Base-by-base conservation (phyloP, 1,140 invertebrate genomes). In the Phenacoccus solenopsis region DNA sequence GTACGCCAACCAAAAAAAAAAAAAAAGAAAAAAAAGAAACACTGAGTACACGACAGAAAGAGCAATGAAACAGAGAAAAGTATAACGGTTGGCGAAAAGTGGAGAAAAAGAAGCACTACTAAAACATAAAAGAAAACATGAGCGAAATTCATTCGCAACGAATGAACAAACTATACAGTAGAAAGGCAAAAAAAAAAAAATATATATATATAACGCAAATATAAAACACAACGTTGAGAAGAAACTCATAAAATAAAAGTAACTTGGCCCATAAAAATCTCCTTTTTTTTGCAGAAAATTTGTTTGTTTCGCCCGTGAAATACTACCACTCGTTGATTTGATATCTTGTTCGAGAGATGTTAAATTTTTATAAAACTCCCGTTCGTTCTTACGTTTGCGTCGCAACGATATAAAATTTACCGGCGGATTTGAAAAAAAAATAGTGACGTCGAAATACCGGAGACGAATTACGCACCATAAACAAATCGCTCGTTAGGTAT, bases 221-320 rank as follows among this genome's bases (percentile, higher is more conserved):
- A 49, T 49, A 49, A 49, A 49, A 49, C 38, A 49, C 38, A 49
- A 49, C 20, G 38, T 49, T 49, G 20, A 49, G 38, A n/a, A 49
- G 38, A 49, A 49, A 49, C 38, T 49, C 38, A 49, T 49, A 49
- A 49, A 49, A 49, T 49, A 49, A 49, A 49, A 49, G 38, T 49
- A 49, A 49, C 38, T 49, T 49, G 20, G 38, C 38, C 38, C 38
- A 49, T 49, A 49, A 49, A 49, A 49, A 49, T 49, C 38, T 49
- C 38, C 38, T 49, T 49, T 49, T 49, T 49, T n/a, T n/a, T n/a
- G n/a, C n/a, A n/a, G n/a, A 49, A 49, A 49, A 49, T 49, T 49
- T 49, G 38, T 49, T 49, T 49, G 13, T 16, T n/a, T n/a, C n/a
- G n/a, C n/a, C 16, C 13, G 38, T 49, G 38, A 49, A 49, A 32